Base-by-base conservation (phyloP, 2,797 vertebrate genomes). In the Clarias laeviceps region DNA sequence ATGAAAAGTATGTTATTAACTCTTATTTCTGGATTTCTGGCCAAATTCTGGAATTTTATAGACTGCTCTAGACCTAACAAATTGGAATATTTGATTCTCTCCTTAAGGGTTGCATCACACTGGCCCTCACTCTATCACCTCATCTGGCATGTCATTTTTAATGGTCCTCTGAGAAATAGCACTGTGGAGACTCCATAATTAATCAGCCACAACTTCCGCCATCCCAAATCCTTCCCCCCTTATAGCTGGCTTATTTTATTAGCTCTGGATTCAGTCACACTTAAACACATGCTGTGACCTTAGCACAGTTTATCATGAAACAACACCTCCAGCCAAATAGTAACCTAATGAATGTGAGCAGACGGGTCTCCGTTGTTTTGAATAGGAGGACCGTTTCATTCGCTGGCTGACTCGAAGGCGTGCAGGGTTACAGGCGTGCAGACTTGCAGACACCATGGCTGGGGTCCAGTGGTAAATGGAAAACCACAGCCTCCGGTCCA, bases 391-490 rank as follows among this genome's bases (percentile, higher is more conserved):
- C 84, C 73, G 57, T 88, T 81, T 85, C 73, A 72, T 78, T 79
- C 27, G 87, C 79, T 80, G 84, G 84, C 89, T 87, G 82, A 74
- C 73, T 85, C 82, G 73, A 84, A 87, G 87, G 82, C 87, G 89
- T 88, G 86, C 89, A 80, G 89, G 86, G 88, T 90, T 88, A 88
- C 89, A 87, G 86, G 88, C 83, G 87, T 83, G 88, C 88, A 93
- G 88, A 84, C 90, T 91, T 91, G 88, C 72, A 91, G 91, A 94
- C 92, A 93, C 85, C 87, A 85, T 90, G 89, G 90, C 90, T 65
- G 87, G 92, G 91, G 93, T 94, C 93, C 93, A 93, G 92, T 90
- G 93, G 91, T 92, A 90, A 89, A 92, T 88, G 90, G 88, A 86
- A 93, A 92, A 91, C 91, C 93, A 90, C 88, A 90, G 91, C 90